These are phyloP conservation scores for Apamea crenata DNA, from an alignment of 2,888 invertebrate genomes.

Conservation along the genomic window DNA sequence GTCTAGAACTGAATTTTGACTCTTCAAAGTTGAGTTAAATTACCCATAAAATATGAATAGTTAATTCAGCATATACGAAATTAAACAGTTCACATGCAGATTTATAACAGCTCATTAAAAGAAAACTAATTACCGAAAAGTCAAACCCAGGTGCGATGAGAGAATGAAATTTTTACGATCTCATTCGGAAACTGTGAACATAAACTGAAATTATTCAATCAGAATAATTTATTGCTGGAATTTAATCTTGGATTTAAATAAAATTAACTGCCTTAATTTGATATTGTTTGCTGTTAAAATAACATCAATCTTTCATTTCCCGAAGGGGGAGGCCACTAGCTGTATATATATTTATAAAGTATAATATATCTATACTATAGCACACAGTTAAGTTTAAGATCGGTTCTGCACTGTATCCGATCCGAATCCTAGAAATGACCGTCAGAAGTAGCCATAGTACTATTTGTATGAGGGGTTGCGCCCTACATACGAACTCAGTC, in stretches of 20 bases:
- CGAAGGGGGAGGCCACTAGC: too few species aligned
- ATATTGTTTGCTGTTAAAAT: not conserved
- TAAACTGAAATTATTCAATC: slow-evolving; percentile 42
- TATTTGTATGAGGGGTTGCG: too few species aligned
- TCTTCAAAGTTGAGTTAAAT: not conserved
- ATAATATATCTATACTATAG: too few species aligned
- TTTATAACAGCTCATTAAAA: slow-evolving; percentile 28
- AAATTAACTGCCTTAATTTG: slow-evolving; percentile 33
- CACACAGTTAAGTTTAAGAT: too few species aligned
- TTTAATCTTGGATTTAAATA: slow-evolving; percentile 47
- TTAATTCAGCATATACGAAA: not conserved
- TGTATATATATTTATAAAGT: too few species aligned
- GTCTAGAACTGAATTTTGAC: not conserved
- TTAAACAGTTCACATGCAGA: not conserved
- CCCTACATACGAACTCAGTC: too few species aligned
- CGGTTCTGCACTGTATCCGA: too few species aligned
- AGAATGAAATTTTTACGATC: slow-evolving; percentile 50
- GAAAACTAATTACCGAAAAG: slow-evolving; percentile 43
- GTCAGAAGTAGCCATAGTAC: too few species aligned
- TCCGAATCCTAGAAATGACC: too few species aligned
- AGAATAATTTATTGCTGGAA: slow-evolving; percentile 46
- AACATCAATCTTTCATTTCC: too few species aligned
- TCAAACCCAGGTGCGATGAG: slow-evolving; percentile 56
- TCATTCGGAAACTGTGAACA: slow-evolving; percentile 31
- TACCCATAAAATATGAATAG: not conserved